These are phyloP conservation scores for Vultur gryphus DNA, from an alignment of 2,797 vertebrate genomes.

Conservation along the genomic window DNA sequence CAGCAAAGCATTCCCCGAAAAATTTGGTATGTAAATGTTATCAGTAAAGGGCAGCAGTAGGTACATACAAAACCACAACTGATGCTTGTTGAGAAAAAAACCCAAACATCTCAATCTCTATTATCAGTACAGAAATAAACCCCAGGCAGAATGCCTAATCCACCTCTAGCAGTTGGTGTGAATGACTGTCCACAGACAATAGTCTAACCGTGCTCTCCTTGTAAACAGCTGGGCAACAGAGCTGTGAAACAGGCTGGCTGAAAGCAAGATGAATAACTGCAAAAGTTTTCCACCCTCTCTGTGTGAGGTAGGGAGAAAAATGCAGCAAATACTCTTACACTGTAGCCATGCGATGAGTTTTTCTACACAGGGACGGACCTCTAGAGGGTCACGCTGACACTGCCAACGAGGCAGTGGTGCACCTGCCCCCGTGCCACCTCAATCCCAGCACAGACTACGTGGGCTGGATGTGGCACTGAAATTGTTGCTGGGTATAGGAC, in stretches of 20 bases:
- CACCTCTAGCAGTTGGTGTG: not conserved
- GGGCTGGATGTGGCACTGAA: not conserved
- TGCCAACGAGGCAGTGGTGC: not conserved
- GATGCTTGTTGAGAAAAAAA: rapidly evolving
- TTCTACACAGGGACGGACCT: rapidly evolving
- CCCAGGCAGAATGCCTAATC: not conserved
- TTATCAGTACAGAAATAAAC: not conserved
- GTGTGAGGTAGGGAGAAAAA: not conserved
- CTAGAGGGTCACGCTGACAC: not conserved
- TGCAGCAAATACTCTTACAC: not conserved
- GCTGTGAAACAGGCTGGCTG: not conserved
- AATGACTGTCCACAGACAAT: not conserved
- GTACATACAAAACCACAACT: not conserved
- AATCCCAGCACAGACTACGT: rapidly evolving
- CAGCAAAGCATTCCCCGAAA: not conserved
- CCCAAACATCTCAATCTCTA: not conserved
- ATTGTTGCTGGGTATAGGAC: not conserved
- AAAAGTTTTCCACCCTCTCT: not conserved
- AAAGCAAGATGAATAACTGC: not conserved
- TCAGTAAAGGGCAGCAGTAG: not conserved
- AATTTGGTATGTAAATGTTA: not conserved
- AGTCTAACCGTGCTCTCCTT: not conserved
- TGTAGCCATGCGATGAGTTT: not conserved
- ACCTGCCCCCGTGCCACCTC: not conserved
- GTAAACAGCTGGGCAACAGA: not conserved